These are phyloP conservation scores for Microplitis manilae DNA, from an alignment of 2,888 invertebrate genomes.

Conservation along the genomic window DNA sequence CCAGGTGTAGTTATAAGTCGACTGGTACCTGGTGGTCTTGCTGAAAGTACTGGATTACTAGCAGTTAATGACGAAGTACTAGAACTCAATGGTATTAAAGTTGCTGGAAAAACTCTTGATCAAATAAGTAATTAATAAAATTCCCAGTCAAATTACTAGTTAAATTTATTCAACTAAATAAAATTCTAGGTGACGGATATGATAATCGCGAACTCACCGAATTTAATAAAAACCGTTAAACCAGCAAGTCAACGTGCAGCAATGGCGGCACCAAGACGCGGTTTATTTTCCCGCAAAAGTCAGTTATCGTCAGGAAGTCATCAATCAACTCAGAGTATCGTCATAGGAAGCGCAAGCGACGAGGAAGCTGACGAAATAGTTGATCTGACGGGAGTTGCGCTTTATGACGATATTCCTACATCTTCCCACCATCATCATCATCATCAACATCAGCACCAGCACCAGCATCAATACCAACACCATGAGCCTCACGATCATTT, in stretches of 20 bases:
- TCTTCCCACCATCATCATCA: conserved; percentile 62
- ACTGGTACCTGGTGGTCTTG: conserved; percentile 96
- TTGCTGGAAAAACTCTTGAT: conserved; percentile 97
- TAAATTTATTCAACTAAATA: conserved; percentile 7
- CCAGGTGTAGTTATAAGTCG: conserved; percentile 98
- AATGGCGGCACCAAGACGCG: conserved; percentile 79
- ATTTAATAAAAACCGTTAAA: conserved; percentile 98
- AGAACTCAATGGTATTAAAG: conserved; percentile 99
- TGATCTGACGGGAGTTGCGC: conserved; percentile 84
- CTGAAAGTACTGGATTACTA: conserved; percentile 95
- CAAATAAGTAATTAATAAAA: conserved; percentile 77
- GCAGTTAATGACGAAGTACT: conserved; percentile 99
- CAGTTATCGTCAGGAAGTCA: conserved; percentile 83
- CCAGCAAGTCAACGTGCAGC: conserved; percentile 93
- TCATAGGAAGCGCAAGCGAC: conserved; percentile 77
- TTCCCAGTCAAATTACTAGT: conserved; percentile 4
- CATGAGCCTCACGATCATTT: conserved; percentile 56
- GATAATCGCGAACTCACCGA: conserved; percentile 99
- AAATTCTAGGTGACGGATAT: conserved; percentile 92
- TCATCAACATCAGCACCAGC: background rate
- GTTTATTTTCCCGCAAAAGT: conserved; percentile 83
- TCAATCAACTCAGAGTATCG: conserved; percentile 79
- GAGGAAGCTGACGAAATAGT: conserved; percentile 92
- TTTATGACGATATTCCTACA: conserved; percentile 73
- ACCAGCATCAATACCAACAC: conserved; percentile 48